Conservation (phyloP, 2,797 vertebrate species). For the Fistularia commersonii region DNA sequence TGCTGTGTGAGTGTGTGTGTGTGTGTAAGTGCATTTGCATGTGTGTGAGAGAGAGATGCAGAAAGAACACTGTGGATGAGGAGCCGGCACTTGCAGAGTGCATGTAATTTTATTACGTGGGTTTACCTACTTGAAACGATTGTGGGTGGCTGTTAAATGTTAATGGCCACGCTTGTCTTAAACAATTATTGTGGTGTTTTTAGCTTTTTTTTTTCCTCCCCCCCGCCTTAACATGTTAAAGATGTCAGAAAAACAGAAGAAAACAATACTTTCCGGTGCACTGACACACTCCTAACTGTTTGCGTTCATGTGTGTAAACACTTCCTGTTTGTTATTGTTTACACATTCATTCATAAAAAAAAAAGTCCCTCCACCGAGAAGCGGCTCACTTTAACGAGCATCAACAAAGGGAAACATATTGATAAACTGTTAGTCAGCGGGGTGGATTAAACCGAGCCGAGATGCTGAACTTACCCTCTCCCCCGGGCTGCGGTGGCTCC, state of each 20-base stretch:
- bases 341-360: no score
- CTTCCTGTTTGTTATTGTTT: no score
- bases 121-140: constrained; percentile 17
- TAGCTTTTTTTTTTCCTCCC: neutral
- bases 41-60: no score
- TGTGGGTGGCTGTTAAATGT: constrained; percentile 5
- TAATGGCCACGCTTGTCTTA: neutral
- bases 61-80: constrained; percentile 7
- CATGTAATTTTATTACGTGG: constrained; percentile 35
- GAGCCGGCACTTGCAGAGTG: constrained; percentile 31
- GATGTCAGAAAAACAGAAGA: constrained; percentile 1
- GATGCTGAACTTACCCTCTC: constrained; percentile 11
- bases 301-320: no score
- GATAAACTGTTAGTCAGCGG: no score
- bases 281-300: no score
- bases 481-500: neutral
- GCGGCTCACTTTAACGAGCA: no score
- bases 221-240: constrained; percentile 6
- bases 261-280: no score
- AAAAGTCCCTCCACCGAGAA: neutral
- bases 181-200: neutral
- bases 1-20: constrained; percentile 10
- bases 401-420: neutral
- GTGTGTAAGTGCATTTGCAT: no score
- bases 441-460: no score